Evolutionary conservation across 2,113 vertebrate species (phyloP).

Genomic region (Gobius niger): DNA sequence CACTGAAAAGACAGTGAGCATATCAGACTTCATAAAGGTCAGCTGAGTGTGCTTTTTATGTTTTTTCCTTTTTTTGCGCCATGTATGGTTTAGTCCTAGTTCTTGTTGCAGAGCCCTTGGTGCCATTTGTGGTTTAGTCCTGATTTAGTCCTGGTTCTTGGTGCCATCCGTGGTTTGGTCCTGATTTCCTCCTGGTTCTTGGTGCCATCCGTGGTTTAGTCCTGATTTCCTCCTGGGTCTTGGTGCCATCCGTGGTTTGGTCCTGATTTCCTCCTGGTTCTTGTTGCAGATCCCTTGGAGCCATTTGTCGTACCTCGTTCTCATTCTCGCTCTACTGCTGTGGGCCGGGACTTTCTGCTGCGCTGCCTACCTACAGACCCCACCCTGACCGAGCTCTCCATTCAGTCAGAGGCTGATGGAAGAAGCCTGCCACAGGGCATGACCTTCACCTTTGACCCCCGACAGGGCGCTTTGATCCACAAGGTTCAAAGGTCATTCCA

Average conservation of each 20-base stretch:
- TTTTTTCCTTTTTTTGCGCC: no score
- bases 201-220: no score
- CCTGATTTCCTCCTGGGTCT: background rate
- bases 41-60: no score
- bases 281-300: conserved; percentile 3
- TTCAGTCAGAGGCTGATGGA: conserved; percentile 30
- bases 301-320: conserved; percentile 45
- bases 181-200: background rate
- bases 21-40: no score
- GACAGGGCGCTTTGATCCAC: conserved; percentile 76
- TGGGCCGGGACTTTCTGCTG: conserved; percentile 58
- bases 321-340: background rate
- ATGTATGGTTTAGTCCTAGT: background rate
- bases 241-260: background rate
- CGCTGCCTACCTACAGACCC: conserved; percentile 69
- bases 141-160: background rate
- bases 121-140: background rate
- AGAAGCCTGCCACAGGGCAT: conserved; percentile 40
- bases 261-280: background rate
- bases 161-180: background rate
- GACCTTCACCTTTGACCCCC: conserved; percentile 56
- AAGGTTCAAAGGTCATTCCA: conserved; percentile 56
- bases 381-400: conserved; percentile 45
- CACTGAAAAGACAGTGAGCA: no score
- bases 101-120: no score